Base-by-base conservation (phyloP, 1,140 invertebrate species). In the Macrosteles quadrilineatus region DNA sequence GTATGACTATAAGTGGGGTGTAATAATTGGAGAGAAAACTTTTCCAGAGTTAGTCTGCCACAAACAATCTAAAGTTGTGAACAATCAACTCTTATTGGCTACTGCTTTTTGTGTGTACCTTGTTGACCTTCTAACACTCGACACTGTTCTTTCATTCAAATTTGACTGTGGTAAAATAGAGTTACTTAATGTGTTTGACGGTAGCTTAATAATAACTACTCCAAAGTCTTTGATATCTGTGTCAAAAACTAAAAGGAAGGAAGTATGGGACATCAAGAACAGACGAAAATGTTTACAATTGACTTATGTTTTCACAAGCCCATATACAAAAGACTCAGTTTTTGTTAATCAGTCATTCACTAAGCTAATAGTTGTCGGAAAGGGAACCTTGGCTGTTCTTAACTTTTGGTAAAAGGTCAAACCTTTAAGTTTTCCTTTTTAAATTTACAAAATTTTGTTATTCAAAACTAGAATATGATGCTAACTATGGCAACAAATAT, bases 341-440 rank as follows among this genome's bases (percentile, higher is more conserved):
- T 59, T 59, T 59, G 55, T 59, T 14, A 59, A 59, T 59, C 55
- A 59, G 27, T 59, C 55, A 59, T 59, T 59, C 27, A 59, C 23
- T 2, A 59, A 59, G 27, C 12, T 59, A 9, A 30, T 59, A 21
- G 27, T 59, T 21, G 55, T 59, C 23, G 55, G 55, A 59, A 59
- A 59, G 23, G 55, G 55, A 27, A 59, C 55, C 25, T 59, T 59
- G 27, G 55, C 2, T 6, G 27, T 59, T 30, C 27, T 59, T 9
- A 59, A 59, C 25, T 59, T 59, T 29, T 59, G 55, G 55, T 59
- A 29, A 59, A 59, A 11, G 4, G 17, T 9, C 6, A 40, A 40
- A 40, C n/a, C n/a, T n/a, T n/a, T n/a, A n/a, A n/a, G n/a, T n/a
- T n/a, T n/a, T n/a, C n/a, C n/a, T n/a, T n/a, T n/a, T n/a, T n/a